A percentile compares a stretch with the other conserved stretches of the same genome.
Conservation (phyloP, 2,888 invertebrate species). For the Trachelus stipa region DNA sequence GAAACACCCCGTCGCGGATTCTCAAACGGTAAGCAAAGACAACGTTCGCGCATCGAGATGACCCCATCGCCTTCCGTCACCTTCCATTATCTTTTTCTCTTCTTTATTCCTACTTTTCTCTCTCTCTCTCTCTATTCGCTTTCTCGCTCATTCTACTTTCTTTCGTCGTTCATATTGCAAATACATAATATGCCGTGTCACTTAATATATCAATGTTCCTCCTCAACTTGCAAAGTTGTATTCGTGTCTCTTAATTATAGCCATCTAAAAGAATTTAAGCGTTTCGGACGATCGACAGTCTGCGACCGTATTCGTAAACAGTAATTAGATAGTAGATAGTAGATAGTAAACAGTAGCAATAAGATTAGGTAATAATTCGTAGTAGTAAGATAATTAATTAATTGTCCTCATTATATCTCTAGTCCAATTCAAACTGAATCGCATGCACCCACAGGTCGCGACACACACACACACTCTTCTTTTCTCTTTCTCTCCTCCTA, state of each 20-base stretch:
- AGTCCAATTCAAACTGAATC: too few relatives aligned
- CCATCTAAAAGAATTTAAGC: constrained; percentile 55
- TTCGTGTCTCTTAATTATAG: constrained; percentile 48
- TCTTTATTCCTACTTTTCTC: neutral
- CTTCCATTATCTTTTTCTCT: constrained; percentile 20
- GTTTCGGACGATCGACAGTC: constrained; percentile 26
- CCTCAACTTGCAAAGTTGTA: too few relatives aligned
- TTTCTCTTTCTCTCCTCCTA: constrained; percentile 12
- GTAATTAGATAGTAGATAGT: constrained; percentile 28
- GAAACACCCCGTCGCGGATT: constrained; percentile 47
- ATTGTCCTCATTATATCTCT: too few relatives aligned
- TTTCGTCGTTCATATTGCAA: constrained; percentile 17
- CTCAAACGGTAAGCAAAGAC: neutral
- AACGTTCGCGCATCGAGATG: constrained; percentile 12
- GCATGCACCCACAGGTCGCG: too few relatives aligned
- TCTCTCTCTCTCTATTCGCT: neutral
- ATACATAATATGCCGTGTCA: constrained; percentile 39
- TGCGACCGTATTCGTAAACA: constrained; percentile 31
- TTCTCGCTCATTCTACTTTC: constrained; percentile 48
- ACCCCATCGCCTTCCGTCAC: constrained; percentile 21
- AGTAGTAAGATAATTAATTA: too few relatives aligned
- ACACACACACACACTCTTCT: neutral
- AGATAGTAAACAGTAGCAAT: too few relatives aligned
- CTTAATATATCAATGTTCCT: too few relatives aligned
- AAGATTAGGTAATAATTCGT: too few relatives aligned